phyloP scores from a whole-genome alignment of 2,113 vertebrate genomes.

The western clawed frog (Xenopus tropicalis) region UCB_Xtro_10.0 CM004444.2:6893001-6893500 shows the following conservation, averaged over 20 bases:
- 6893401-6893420: not conserved
- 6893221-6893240: slow-evolving; percentile 8
- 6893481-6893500: too few species aligned
- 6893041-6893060: not conserved
- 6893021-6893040: not conserved
- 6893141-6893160: slow-evolving; percentile 27
- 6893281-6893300: not conserved
- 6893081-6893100: not conserved
- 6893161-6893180: slow-evolving; percentile 7
- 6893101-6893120: not conserved
- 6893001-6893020: too few species aligned
- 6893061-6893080: not conserved
- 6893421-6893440: not conserved
- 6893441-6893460: too few species aligned
- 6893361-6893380: slow-evolving; percentile 31
- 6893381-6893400: slow-evolving; percentile 20
- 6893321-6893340: slow-evolving; percentile 11
- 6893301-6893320: slow-evolving; percentile 3
- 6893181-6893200: not conserved
- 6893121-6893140: slow-evolving; percentile 20
- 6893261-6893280: slow-evolving; percentile 2
- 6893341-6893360: slow-evolving; percentile 9
- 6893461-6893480: too few species aligned
- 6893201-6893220: slow-evolving; percentile 15
- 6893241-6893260: slow-evolving; percentile 13